Base-by-base conservation (phyloP, 1,140 invertebrate genomes). In the Drosophila pruinosa region DNA sequence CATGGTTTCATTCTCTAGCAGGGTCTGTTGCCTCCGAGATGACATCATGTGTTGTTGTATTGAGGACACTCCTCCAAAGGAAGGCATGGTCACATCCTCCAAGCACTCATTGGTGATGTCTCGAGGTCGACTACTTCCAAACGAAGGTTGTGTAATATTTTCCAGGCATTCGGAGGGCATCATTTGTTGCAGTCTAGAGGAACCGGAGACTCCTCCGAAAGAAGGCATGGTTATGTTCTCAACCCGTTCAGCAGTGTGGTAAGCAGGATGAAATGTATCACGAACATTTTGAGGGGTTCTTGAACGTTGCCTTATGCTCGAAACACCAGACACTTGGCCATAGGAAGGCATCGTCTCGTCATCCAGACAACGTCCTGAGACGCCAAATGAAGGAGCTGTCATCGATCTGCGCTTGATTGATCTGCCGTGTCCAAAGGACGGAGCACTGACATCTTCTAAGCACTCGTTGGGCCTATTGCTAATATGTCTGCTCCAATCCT, bases 161-260 rank as follows among this genome's bases (percentile, higher is more conserved):
- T 48, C 26, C 1, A 48, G 12, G 3, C 26, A 19, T 3, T 50
- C 47, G 12, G 15, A 31, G 1, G 15, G 24, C 47, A 31, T n/a
- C 0, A 15, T 19, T 6, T 28, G 26, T 4, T 50, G 47, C 4
- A 8, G 4, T 12, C 50, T 12, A 0, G 19, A 26, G 0, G 24
- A 3, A 3, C 24, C 10, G 3, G 14, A 41, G 2, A 19, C 15
- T 12, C 12, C 47, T 3, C 26, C 36, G 4, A 56, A 59, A 1
- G 70, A 58, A 0, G 72, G 73, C 72, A 75, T 68, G 0, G 56
- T 56, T 2, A 68, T 36, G 2, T 75, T 47, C 0, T 76, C 43
- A 1, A 76, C 4, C 1, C 14, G 59, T 26, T 75, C 75, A 3
- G n/a, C n/a, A n/a, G n/a, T n/a, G n/a, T n/a, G n/a, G n/a, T n/a